A percentile compares a stretch with the other conserved stretches of the same genome.
These are phyloP conservation scores for Oncorhynchus mykiss DNA, from an alignment of 2,113 vertebrate genomes.

Conservation along the genomic window DNA sequence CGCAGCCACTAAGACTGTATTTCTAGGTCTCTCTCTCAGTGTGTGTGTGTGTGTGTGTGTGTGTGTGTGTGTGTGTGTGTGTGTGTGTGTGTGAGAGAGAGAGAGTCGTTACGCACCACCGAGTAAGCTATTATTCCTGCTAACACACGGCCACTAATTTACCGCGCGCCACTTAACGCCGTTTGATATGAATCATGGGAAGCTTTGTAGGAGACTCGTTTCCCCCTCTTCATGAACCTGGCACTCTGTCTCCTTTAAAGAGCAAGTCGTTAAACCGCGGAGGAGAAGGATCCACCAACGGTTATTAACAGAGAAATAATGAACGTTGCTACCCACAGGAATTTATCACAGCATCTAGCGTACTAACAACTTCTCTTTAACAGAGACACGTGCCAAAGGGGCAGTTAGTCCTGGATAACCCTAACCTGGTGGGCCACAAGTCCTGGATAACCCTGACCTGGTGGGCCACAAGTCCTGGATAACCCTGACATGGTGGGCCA, in stretches of 20 bases:
- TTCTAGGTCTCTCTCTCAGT: too few species aligned
- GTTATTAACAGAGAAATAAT: slow-evolving; percentile 58
- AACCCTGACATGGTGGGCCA: too few species aligned
- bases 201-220: slow-evolving; percentile 25
- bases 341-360: slow-evolving; percentile 51
- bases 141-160: slow-evolving; percentile 61
- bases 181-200: slow-evolving; percentile 64
- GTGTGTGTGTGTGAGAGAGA: too few species aligned
- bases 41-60: too few species aligned
- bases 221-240: slow-evolving; percentile 40
- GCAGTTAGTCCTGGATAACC: background rate
- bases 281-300: slow-evolving; percentile 58
- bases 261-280: slow-evolving; percentile 55
- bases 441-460: too few species aligned
- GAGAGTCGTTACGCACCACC: too few species aligned
- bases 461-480: background rate
- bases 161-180: slow-evolving; percentile 54
- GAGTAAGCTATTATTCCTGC: slow-evolving; percentile 23
- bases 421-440: too few species aligned
- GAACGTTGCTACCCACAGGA: slow-evolving; percentile 49
- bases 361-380: slow-evolving; percentile 11
- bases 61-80: too few species aligned
- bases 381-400: too few species aligned
- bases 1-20: too few species aligned
- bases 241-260: slow-evolving; percentile 46